Percentiles rank a stretch among this genome's conserved stretches.
Conservation (phyloP, 1,140 invertebrate species). For the Saxidomus purpurata region DNA sequence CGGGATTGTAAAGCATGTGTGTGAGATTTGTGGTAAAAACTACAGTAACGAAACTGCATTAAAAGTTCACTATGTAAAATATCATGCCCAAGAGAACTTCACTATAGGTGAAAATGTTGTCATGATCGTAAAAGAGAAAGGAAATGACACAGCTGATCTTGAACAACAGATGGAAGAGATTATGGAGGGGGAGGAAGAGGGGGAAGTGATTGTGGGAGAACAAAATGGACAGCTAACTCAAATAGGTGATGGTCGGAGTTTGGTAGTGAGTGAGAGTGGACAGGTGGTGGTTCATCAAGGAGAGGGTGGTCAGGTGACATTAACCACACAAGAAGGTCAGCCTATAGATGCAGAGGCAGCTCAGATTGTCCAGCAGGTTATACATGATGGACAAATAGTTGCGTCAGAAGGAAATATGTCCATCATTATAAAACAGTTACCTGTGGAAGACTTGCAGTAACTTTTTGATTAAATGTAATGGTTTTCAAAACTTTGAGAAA, state of each 20-base stretch:
- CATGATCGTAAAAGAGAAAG: constrained; percentile 57
- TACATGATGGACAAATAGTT: constrained; percentile 60
- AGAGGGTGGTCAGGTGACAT: constrained; percentile 44
- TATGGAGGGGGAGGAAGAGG: constrained; percentile 46
- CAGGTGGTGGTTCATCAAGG: constrained; percentile 49
- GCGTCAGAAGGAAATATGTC: constrained; percentile 45
- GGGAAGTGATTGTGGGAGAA: neutral
- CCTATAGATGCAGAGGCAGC: constrained; percentile 37
- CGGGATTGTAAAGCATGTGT: constrained; percentile 56
- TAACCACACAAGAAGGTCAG: constrained; percentile 21
- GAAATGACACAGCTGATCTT: constrained; percentile 34
- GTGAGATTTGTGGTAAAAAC: constrained; percentile 60
- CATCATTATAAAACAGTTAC: constrained; percentile 60
- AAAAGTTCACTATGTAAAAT: constrained; percentile 57
- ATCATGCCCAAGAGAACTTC: constrained; percentile 46
- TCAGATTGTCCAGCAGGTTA: constrained; percentile 60
- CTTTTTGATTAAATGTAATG: too few species aligned
- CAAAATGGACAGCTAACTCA: constrained; percentile 21
- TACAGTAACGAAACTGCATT: constrained; percentile 62
- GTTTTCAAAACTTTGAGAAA: too few species aligned
- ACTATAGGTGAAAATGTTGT: constrained; percentile 56
- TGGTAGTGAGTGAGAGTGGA: constrained; percentile 21
- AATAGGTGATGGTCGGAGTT: neutral
- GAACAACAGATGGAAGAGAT: constrained; percentile 55
- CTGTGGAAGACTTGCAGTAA: neutral